phyloP scores from a whole-genome alignment of 2,888 invertebrate genomes.

The Oscheius onirici region DNA sequence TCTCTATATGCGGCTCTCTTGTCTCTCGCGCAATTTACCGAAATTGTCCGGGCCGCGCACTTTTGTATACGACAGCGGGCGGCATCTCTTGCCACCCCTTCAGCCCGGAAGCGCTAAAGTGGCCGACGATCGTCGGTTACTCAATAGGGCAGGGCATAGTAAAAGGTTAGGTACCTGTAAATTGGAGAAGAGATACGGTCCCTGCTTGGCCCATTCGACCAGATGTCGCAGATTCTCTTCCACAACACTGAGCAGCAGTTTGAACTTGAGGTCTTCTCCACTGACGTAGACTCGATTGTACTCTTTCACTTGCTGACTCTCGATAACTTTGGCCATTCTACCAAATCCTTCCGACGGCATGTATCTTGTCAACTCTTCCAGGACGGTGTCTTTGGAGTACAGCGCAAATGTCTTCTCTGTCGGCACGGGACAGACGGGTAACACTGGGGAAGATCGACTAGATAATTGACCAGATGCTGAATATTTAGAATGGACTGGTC shows the following conservation, averaged over 20 bases:
- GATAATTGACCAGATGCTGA: slow-evolving; percentile 39
- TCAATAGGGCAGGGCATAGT: not conserved
- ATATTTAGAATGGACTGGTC: too few relatives aligned
- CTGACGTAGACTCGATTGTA: not conserved
- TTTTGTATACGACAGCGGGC: not conserved
- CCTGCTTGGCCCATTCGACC: slow-evolving; percentile 59
- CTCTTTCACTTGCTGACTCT: not conserved
- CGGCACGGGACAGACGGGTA: slow-evolving; percentile 68
- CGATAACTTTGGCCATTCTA: not conserved
- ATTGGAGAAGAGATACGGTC: slow-evolving; percentile 55
- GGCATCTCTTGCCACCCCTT: not conserved
- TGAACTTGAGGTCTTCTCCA: slow-evolving; percentile 22
- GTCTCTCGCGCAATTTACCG: slow-evolving; percentile 27
- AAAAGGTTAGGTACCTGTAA: slow-evolving; percentile 5
- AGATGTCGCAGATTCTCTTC: slow-evolving; percentile 57
- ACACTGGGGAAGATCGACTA: slow-evolving; percentile 51
- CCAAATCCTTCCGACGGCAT: slow-evolving; percentile 9
- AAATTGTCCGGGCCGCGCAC: not conserved
- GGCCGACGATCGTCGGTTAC: slow-evolving; percentile 16
- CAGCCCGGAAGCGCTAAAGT: slow-evolving; percentile 11
- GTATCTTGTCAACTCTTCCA: slow-evolving; percentile 36
- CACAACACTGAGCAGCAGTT: slow-evolving; percentile 49
- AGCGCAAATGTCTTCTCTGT: slow-evolving; percentile 69
- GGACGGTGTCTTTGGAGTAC: slow-evolving; percentile 50
- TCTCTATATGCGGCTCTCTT: slow-evolving; percentile 17